phyloP scores from a whole-genome alignment of 1,140 invertebrate genomes.

The Formica exsecta region DNA sequence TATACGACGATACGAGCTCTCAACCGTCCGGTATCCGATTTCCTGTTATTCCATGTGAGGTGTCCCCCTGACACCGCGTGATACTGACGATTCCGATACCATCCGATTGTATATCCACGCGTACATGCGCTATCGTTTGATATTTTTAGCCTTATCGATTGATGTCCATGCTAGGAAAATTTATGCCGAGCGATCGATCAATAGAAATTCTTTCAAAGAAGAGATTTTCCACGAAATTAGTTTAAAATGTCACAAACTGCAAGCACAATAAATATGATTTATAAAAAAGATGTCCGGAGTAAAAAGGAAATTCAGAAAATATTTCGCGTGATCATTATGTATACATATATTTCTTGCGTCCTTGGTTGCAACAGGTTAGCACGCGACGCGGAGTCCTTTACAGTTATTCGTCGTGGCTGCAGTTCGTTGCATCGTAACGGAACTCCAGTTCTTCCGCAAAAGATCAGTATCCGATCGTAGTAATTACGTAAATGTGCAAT shows the following conservation, averaged over 20 bases:
- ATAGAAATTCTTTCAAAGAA: conserved; percentile 4
- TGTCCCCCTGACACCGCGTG: conserved; percentile 47
- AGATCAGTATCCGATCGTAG: conserved; percentile 65
- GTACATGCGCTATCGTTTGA: conserved; percentile 23
- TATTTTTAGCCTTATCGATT: conserved; percentile 67
- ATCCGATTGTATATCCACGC: conserved; percentile 24
- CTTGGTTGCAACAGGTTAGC: conserved; percentile 67
- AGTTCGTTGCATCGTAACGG: conserved; percentile 75
- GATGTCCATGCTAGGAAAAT: conserved; percentile 20
- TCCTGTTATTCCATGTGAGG: conserved; percentile 73
- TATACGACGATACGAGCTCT: conserved; percentile 35
- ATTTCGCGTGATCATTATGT: conserved; percentile 13
- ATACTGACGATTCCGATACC: conserved; percentile 58
- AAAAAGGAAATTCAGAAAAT: neutral
- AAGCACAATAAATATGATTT: neutral
- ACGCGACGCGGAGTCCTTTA: conserved; percentile 70
- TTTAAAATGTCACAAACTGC: neutral
- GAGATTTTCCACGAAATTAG: no score
- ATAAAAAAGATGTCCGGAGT: neutral
- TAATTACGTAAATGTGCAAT: conserved; percentile 59
- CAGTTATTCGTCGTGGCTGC: conserved; percentile 69
- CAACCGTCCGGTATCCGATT: conserved; percentile 72
- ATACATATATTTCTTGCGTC: conserved; percentile 16
- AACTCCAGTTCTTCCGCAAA: conserved; percentile 70
- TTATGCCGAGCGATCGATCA: conserved; percentile 42